A percentile compares a stretch with the other conserved stretches of the same genome.
Conservation (phyloP, 2,797 vertebrate genomes). For the Hemitrygon akajei region DNA sequence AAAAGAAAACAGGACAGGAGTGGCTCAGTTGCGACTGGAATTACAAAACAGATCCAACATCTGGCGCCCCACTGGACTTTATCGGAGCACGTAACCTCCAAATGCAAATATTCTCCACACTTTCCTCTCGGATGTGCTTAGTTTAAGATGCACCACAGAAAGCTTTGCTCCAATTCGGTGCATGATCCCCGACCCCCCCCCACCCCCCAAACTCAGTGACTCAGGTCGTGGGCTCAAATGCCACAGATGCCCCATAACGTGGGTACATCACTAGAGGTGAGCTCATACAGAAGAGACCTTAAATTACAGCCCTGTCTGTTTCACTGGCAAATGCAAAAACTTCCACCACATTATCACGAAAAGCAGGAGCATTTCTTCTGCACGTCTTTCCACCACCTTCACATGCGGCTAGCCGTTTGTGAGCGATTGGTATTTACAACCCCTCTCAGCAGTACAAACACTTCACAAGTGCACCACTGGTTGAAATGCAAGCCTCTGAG, state of each 20-base stretch:
- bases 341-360: background rate
- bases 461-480: background rate
- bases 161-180: background rate
- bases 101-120: background rate
- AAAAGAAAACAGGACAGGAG: constrained; percentile 25
- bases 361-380: background rate
- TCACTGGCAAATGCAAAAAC: too few relatives aligned
- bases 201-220: background rate
- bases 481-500: too few relatives aligned
- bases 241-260: too few relatives aligned
- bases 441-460: background rate
- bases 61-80: background rate
- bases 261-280: too few relatives aligned
- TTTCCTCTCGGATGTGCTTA: background rate
- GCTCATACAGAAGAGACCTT: too few relatives aligned
- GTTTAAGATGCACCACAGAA: background rate
- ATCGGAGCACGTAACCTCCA: background rate
- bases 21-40: background rate
- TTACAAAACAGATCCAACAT: background rate
- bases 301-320: too few relatives aligned
- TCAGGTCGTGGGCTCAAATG: too few relatives aligned
- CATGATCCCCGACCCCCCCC: background rate
- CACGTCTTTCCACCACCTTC: background rate
- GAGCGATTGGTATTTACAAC: background rate
- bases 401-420: background rate